These are phyloP conservation scores for Poecilia gillii DNA, from an alignment of 2,797 vertebrate genomes.

Conservation along the genomic window DNA sequence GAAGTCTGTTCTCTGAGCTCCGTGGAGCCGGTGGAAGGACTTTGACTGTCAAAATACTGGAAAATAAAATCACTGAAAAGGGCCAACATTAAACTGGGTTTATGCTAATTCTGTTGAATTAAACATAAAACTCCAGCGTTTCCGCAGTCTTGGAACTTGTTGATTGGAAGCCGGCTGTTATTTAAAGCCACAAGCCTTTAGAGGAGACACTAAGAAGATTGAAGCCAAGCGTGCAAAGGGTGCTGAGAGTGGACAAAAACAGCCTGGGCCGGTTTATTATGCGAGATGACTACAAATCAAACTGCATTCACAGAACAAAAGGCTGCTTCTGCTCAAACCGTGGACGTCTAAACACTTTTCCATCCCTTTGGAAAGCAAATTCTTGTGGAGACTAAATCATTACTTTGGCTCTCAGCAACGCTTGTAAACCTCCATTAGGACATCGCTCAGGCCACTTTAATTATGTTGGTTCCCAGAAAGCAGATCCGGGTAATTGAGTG, in stretches of 20 bases:
- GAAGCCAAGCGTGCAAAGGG: not conserved
- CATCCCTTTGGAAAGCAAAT: conserved; percentile 15
- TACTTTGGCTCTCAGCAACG: conserved; percentile 19
- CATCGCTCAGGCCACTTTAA: not conserved
- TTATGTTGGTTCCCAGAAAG: not conserved
- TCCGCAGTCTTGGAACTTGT: conserved; percentile 4
- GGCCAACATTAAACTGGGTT: not conserved
- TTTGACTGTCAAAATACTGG: not conserved
- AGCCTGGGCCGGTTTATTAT: not conserved
- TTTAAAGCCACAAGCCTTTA: not conserved
- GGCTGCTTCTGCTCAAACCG: conserved; percentile 11
- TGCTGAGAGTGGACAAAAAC: not conserved
- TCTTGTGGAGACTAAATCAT: conserved; percentile 29
- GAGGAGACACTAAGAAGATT: not conserved
- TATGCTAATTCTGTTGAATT: not conserved
- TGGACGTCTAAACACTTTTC: conserved; percentile 23
- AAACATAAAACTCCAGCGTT: not conserved
- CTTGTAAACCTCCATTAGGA: conserved; percentile 15
- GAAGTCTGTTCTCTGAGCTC: no score
- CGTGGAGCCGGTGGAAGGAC: no score
- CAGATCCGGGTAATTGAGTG: conserved; percentile 28
- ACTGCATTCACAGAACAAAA: not conserved
- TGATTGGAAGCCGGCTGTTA: conserved; percentile 7
- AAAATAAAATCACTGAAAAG: not conserved
- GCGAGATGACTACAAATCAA: not conserved